A percentile compares a stretch with the other conserved stretches of the same genome.
phyloP scores from a whole-genome alignment of 2,888 invertebrate genomes.

The Papilio protenor region DNA sequence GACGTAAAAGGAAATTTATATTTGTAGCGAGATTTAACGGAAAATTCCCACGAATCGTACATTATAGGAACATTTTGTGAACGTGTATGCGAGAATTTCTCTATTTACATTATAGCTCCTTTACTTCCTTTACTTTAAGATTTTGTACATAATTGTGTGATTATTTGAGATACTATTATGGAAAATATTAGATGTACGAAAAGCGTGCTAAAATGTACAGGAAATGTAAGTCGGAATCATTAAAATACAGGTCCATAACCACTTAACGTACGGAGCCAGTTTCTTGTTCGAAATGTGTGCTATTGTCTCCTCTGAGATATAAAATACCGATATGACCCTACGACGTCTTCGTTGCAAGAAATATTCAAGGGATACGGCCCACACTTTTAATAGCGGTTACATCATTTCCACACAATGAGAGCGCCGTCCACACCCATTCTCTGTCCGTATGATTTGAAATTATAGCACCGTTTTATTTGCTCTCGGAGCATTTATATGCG shows the following conservation, averaged over 20 bases:
- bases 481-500: conserved; percentile 83
- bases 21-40: conserved; percentile 65
- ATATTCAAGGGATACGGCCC: conserved; percentile 84
- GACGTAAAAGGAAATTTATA: conserved; percentile 63
- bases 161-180: conserved; percentile 44
- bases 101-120: neutral
- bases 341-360: conserved; percentile 83
- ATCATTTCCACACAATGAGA: conserved; percentile 85
- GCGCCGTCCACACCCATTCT: conserved; percentile 85
- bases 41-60: conserved; percentile 56
- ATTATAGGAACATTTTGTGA: conserved; percentile 1
- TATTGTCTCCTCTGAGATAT: conserved; percentile 82
- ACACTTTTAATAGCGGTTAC: conserved; percentile 85
- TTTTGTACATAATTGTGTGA: neutral
- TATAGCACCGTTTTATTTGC: conserved; percentile 85
- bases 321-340: conserved; percentile 84
- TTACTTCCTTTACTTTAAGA: neutral
- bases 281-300: conserved; percentile 80
- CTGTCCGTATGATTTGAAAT: conserved; percentile 85
- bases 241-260: conserved; percentile 69
- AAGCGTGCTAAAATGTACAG: conserved; percentile 48
- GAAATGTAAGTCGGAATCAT: conserved; percentile 59
- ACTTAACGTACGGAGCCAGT: conserved; percentile 75
- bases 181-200: conserved; percentile 48
- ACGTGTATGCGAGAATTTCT: neutral